Percentiles rank a stretch among this genome's conserved stretches.
Evolutionary conservation across 2,113 vertebrate genomes (phyloP).

Genomic region (Pseudopodoces humilis): DNA sequence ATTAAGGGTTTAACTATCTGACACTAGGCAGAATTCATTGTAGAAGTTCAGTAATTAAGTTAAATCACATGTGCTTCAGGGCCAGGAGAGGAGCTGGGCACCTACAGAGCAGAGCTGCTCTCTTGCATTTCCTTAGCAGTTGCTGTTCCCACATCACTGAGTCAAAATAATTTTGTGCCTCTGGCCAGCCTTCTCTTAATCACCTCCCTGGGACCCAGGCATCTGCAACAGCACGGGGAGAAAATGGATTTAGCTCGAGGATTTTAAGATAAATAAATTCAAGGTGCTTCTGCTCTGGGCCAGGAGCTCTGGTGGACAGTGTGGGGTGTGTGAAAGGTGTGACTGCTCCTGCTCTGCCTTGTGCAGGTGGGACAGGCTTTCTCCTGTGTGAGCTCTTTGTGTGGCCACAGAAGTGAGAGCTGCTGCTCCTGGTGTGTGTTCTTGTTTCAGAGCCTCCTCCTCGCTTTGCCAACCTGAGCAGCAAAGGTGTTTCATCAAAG

Average conservation of each 20-base stretch:
- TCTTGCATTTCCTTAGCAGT: constrained; percentile 55
- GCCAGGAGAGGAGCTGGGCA: not conserved
- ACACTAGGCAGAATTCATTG: not conserved
- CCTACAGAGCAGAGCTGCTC: constrained; percentile 27
- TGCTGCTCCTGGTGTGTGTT: not conserved
- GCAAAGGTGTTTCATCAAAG: not conserved
- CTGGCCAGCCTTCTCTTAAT: not conserved
- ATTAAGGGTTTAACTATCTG: not conserved
- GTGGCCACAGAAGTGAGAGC: not conserved
- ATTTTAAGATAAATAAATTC: not conserved
- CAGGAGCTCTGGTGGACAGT: not conserved
- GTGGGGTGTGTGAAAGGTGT: not conserved
- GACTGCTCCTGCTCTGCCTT: not conserved
- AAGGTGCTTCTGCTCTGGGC: not conserved
- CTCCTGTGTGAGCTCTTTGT: not conserved
- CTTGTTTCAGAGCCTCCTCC: not conserved
- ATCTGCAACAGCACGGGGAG: not conserved
- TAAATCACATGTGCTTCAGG: constrained; percentile 21
- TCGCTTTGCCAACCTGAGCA: accelerated
- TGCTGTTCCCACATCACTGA: not conserved
- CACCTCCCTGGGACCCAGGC: not conserved
- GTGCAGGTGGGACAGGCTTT: no score
- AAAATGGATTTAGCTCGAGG: not conserved
- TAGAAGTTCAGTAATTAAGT: constrained; percentile 56
- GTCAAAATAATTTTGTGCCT: constrained; percentile 5